Conservation (phyloP, 2,888 invertebrate genomes). For the Laothoe populi region DNA sequence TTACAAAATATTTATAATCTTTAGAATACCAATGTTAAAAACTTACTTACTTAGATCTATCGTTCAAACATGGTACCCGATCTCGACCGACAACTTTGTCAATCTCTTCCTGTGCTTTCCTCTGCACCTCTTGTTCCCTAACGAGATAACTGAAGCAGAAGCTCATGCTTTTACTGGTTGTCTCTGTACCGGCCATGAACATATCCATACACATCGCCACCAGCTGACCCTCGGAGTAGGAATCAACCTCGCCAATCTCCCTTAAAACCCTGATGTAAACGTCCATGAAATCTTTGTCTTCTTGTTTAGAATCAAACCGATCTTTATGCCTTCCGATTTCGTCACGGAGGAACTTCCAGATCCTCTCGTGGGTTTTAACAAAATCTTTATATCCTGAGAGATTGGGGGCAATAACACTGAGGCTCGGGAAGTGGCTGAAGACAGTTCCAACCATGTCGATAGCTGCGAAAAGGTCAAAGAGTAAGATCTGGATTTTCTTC, state of each 20-base stretch:
- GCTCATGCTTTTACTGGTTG: constrained; percentile 91
- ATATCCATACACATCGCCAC: constrained; percentile 93
- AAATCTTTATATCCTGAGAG: constrained; percentile 91
- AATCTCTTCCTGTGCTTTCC: constrained; percentile 91
- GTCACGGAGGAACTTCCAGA: constrained; percentile 89
- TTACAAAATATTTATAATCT: too few relatives aligned
- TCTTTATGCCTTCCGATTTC: constrained; percentile 90
- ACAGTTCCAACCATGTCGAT: constrained; percentile 92
- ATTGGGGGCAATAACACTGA: constrained; percentile 89
- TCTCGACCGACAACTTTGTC: constrained; percentile 89
- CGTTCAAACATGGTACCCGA: constrained; percentile 88
- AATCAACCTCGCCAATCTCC: constrained; percentile 82
- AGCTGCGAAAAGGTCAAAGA: constrained; percentile 89
- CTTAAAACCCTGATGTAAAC: constrained; percentile 89
- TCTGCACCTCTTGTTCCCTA: constrained; percentile 89
- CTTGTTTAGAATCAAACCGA: constrained; percentile 82
- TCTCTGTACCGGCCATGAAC: constrained; percentile 95
- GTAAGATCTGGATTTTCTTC: constrained; percentile 86
- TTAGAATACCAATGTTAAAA: not conserved
- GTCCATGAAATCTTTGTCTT: constrained; percentile 92
- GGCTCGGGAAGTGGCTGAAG: constrained; percentile 92
- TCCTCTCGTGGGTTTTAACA: constrained; percentile 87
- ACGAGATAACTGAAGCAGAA: constrained; percentile 91
- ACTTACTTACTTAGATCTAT: constrained; percentile 87
- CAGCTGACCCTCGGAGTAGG: constrained; percentile 89